Base-by-base conservation (phyloP, 2,888 invertebrate genomes). In the Piscicola geometra region DNA sequence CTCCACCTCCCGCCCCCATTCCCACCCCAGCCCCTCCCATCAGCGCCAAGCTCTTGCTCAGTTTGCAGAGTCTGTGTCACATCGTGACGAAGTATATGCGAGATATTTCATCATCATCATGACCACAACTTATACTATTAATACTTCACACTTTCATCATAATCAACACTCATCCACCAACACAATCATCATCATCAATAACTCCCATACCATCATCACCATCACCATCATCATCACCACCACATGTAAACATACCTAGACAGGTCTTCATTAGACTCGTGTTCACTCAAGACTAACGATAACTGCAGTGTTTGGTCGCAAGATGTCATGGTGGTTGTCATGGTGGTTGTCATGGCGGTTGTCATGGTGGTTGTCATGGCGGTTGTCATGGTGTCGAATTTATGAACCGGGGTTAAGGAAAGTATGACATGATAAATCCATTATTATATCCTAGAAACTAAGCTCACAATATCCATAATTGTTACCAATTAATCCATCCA, bases 1-100 rank as follows among this genome's bases (percentile, higher is more conserved):
- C 18, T 1, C 41, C 70, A 70, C 70, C 18, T 35, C 70, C 41
- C 41, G 70, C 25, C 36, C 36, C 41, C 41, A 36, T 21, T 41
- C 33, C 36, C 2, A 36, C 70, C 1, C 25, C 70, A 1, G 32
- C 41, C 70, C 33, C 70, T 5, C 25, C 70, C 41, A 25, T 35
- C 41, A 33, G 70, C 41, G n/a, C 52, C 25, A 12, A 0, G 52
- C 47, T 21, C 50, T 71, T 1, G 71, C 41, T 47, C 25, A 52
- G 28, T 52, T 25, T 32, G 50, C 50, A 50, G 1, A 32, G 52
- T 25, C 52, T 70, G 41, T n/a, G n/a, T n/a, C n/a, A n/a, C n/a
- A n/a, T n/a, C n/a, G n/a, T n/a, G n/a, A n/a, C n/a, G n/a, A n/a
- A n/a, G n/a, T n/a, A n/a, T n/a, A n/a, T n/a, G n/a, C n/a, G n/a